Evolutionary conservation across 2,888 invertebrate species (phyloP).

Genomic region (Drosophila stalkeri): DNA sequence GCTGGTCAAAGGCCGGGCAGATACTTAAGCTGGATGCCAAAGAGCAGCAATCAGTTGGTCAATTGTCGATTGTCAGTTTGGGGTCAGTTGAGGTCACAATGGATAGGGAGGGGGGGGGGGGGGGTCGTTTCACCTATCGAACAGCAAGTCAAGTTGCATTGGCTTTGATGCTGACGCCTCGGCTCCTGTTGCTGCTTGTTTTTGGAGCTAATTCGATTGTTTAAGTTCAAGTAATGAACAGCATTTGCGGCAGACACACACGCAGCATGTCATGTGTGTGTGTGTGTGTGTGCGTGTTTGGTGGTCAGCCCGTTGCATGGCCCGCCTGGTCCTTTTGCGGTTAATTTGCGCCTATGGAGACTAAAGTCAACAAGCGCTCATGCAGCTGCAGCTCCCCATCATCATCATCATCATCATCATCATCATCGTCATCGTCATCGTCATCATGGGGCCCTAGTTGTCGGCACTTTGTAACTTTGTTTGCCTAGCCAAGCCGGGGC

Average conservation of each 20-base stretch:
- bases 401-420: constrained; percentile 5
- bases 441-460: constrained; percentile 14
- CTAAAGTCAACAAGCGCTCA: constrained; percentile 54
- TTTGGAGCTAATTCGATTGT: constrained; percentile 66
- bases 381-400: constrained; percentile 5
- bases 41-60: constrained; percentile 4
- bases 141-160: constrained; percentile 14
- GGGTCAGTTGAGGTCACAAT: background rate
- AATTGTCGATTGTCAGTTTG: constrained; percentile 1
- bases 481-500: constrained; percentile 24
- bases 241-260: constrained; percentile 27
- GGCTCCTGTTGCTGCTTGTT: constrained; percentile 38
- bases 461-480: constrained; percentile 45
- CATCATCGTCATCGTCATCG: background rate
- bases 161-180: constrained; percentile 32
- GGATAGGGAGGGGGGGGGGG: background rate
- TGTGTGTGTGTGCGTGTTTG: constrained; percentile 32
- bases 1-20: background rate
- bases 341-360: constrained; percentile 59
- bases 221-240: constrained; percentile 65
- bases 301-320: constrained; percentile 12
- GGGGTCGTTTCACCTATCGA: constrained; percentile 10
- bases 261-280: constrained; percentile 30
- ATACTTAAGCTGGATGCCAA: background rate
- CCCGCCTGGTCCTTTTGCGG: constrained; percentile 48